These are phyloP conservation scores for Nothocercus nigrocapillus DNA, from an alignment of 2,113 vertebrate species.

Conservation along the genomic window DNA sequence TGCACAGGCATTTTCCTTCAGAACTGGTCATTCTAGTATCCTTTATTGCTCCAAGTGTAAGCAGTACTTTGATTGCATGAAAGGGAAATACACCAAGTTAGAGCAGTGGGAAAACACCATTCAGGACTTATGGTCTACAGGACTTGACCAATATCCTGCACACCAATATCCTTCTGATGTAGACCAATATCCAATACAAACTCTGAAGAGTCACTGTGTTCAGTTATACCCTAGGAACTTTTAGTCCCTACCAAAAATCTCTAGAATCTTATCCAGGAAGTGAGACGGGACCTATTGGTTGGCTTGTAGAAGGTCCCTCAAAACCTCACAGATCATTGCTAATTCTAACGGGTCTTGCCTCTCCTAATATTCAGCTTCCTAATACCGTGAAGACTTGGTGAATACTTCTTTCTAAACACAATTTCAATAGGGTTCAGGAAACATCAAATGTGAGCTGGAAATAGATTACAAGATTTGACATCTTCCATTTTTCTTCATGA, in stretches of 20 bases:
- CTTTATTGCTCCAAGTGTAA: not conserved
- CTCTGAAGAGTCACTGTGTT: not conserved
- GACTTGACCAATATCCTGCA: not conserved
- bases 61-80: not conserved
- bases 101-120: not conserved
- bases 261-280: not conserved
- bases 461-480: not conserved
- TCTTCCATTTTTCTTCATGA: not conserved
- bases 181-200: not conserved
- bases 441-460: fast-evolving
- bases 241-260: not conserved
- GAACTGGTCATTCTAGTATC: not conserved
- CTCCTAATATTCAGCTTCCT: not conserved
- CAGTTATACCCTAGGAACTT: not conserved
- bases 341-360: not conserved
- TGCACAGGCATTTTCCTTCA: not conserved
- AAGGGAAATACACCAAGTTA: not conserved
- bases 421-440: not conserved
- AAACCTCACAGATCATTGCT: not conserved
- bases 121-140: not conserved
- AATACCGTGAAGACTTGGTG: not conserved
- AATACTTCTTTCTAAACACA: not conserved
- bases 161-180: too few relatives aligned
- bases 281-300: not conserved
- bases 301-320: fast-evolving